Evolutionary conservation across 1,140 invertebrate species (phyloP), one percentile per base, ranked within the genome.

Genomic region (Pollicipes pollicipes): DNA sequence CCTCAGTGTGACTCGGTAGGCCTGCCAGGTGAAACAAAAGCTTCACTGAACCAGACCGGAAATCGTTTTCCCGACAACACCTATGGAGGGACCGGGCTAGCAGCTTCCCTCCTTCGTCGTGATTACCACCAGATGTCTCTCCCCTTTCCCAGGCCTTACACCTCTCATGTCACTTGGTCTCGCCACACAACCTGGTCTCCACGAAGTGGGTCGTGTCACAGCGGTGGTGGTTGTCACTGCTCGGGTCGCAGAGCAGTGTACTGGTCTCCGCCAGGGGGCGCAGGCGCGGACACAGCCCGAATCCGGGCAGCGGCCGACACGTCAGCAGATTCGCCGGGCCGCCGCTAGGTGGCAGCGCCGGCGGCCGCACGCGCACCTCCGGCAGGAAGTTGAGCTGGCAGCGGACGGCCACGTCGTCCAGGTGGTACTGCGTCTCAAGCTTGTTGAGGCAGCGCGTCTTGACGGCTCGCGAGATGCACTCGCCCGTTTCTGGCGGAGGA

Each of bases 341-440:
- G 74, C 74, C 21, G 72, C 69, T 26, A 73, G 75, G 45, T 73
- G 70, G 69, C 2, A 74, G 69, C 73, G 71, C 63, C 69, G 73
- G 74, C 70, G 58, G 69, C 26, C 69, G 71, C 28, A 69, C 26
- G n/a, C 79, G 76, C 16, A 83, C 81, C 35, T 81, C 73, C 0
- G 82, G 82, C 17, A 82, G 75, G 73, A 83, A 82, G 76, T 81
- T 80, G 69, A 82, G 80, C 72, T 83, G 81, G 72, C 82, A 83
- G n/a, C 79, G 75, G 68, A 78, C 74, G 30, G 67, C 66, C 28
- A 71, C 69, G 45, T 70, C 70, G 32, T 69, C 37, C 4, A 70
- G 28, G 66, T 68, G 66, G 70, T 64, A 70, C n/a, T 70, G 70
- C 30, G 68, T n/a, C 29, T 70, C 70, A 3, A 73, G 66, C 27